phyloP scores from a whole-genome alignment of 2,797 vertebrate species.

The Myripristis jacobus region DNA sequence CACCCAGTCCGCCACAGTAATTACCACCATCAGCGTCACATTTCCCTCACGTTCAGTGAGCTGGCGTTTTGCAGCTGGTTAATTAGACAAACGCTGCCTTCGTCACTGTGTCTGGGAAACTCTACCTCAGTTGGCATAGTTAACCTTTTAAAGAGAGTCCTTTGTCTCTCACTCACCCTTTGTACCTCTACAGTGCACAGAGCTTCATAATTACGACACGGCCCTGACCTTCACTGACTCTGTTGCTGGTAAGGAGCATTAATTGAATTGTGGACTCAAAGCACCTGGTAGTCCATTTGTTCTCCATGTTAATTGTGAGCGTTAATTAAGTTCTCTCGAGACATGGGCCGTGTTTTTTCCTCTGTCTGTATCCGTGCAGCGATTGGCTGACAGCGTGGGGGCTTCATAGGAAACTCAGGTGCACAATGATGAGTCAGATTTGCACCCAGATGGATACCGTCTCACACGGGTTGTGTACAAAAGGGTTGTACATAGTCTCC shows the following conservation, averaged over 20 bases:
- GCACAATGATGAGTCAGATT: constrained; percentile 23
- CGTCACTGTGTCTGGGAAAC: constrained; percentile 44
- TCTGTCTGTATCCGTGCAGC: constrained; percentile 25
- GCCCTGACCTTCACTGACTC: constrained; percentile 56
- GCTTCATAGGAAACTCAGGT: constrained; percentile 15
- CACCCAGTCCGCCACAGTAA: constrained; percentile 34
- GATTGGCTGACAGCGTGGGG: constrained; percentile 22
- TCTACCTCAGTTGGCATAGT: constrained; percentile 37
- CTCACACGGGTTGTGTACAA: neutral
- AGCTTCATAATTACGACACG: constrained; percentile 51
- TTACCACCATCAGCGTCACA: constrained; percentile 52
- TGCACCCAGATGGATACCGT: neutral
- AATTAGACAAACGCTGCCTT: constrained; percentile 48
- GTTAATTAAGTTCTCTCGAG: constrained; percentile 67
- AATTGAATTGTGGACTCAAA: constrained; percentile 70
- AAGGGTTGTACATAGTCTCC: neutral
- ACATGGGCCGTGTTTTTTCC: constrained; percentile 41
- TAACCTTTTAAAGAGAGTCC: constrained; percentile 65
- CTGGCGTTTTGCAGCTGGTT: constrained; percentile 35
- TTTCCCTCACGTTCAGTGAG: constrained; percentile 53
- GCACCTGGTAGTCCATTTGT: constrained; percentile 66
- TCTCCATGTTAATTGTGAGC: constrained; percentile 69
- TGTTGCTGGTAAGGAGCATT: constrained; percentile 55
- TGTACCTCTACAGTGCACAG: constrained; percentile 28
- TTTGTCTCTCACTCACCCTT: constrained; percentile 54